Evolutionary conservation across 1,140 invertebrate species (phyloP), one percentile per base, ranked within the genome.

Genomic region (Aleiodes sp.): DNA sequence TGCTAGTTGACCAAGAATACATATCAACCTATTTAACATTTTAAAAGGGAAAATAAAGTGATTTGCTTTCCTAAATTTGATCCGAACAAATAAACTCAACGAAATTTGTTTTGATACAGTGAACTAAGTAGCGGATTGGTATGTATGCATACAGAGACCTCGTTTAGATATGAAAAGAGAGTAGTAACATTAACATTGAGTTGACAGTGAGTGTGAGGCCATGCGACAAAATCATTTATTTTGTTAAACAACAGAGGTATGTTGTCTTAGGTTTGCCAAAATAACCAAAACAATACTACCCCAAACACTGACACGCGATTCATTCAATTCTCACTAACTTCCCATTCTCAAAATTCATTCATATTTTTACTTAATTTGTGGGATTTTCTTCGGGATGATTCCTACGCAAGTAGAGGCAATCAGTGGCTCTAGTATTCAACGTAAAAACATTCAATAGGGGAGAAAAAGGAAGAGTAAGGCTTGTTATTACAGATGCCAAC

Each of bases 251-350:
- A 83, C 80, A 84, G 78, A 70, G 68, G 9, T 19, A 65, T 82
- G 80, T 82, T 84, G 68, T 83, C 76, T 82, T 82, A 82, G 79
- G 80, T 84, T 82, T 80, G 81, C 77, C 77, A 82, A 81, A 81
- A 82, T 82, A 84, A 84, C 76, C 81, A 83, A 83, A 83, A 83
- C 78, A 83, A 82, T 78, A 74, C 70, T 39, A 46, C 57, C 31
- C 39, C 29, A 29, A 41, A 33, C 56, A 68, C 67, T 71, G 66
- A 65, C 61, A 68, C 61, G 68, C 39, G 65, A 65, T 76, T 78
- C 75, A 78, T 78, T 78, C 76, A 78, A 19, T 33, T 31, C 43
- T 66, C 63, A 29, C 33, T 73, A 72, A 59, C 28, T n/a, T 59
- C 14, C 10, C n/a, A 16, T 12, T 70, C 65, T 63, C 41, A 29